Percentiles rank a stretch among this genome's conserved stretches.
phyloP scores from a whole-genome alignment of 2,888 invertebrate species.

The Spatulosminthurus flaviceps region DNA sequence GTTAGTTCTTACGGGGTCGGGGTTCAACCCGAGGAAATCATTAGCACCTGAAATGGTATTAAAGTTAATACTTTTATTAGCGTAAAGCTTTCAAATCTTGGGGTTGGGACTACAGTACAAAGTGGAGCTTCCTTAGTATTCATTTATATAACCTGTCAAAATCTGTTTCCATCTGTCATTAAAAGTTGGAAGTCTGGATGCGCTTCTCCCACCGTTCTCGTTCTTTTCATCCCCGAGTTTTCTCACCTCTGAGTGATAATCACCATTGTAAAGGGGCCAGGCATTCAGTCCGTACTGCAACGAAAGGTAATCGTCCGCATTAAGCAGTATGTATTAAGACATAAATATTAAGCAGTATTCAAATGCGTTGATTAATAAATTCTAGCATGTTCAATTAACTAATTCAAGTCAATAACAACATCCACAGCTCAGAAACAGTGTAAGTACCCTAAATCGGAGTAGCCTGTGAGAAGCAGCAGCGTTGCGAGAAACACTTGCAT shows the following conservation, averaged over 20 bases:
- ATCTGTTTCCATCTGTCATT: slow-evolving; percentile 53
- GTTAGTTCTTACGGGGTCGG: too few relatives aligned
- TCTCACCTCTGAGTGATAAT: slow-evolving; percentile 65
- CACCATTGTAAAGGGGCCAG: slow-evolving; percentile 63
- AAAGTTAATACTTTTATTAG: background rate
- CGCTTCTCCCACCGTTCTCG: slow-evolving; percentile 64
- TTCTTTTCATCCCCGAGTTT: slow-evolving; percentile 65
- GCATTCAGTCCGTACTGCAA: slow-evolving; percentile 66
- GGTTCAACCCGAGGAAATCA: slow-evolving; percentile 42
- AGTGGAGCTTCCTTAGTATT: background rate
- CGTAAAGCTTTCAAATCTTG: background rate
- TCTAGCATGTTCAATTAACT: too few relatives aligned
- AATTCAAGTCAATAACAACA: background rate
- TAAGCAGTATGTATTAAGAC: background rate
- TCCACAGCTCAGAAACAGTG: too few relatives aligned
- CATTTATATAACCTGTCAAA: slow-evolving; percentile 49
- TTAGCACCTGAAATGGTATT: background rate
- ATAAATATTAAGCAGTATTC: too few relatives aligned
- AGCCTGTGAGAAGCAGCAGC: slow-evolving; percentile 60
- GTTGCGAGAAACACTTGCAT: slow-evolving; percentile 50
- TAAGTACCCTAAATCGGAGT: slow-evolving; percentile 58
- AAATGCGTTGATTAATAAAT: too few relatives aligned
- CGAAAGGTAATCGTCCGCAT: too few relatives aligned
- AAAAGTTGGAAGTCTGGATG: slow-evolving; percentile 60
- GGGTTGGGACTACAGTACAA: too few relatives aligned